Conservation (phyloP, 1,140 invertebrate genomes). For the Drosophila repletoides region DNA sequence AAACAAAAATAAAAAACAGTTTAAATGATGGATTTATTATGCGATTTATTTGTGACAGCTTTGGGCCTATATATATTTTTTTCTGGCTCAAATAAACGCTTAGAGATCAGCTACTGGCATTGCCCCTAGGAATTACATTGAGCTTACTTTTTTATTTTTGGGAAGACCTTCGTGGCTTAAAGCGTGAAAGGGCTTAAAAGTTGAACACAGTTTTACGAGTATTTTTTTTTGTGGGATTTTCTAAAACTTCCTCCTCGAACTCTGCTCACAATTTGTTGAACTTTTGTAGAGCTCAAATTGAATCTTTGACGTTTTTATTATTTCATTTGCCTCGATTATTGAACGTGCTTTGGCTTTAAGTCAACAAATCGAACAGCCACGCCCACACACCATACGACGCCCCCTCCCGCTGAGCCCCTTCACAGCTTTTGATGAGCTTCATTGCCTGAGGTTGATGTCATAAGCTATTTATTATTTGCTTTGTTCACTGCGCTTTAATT, state of each 20-base stretch:
- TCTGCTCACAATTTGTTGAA: slow-evolving; percentile 4
- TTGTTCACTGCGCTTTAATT: slow-evolving; percentile 48
- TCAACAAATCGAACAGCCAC: slow-evolving; percentile 31
- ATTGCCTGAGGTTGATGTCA: slow-evolving; percentile 47
- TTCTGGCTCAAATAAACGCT: slow-evolving; percentile 23
- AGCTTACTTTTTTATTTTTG: too few relatives aligned
- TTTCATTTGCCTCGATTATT: slow-evolving; percentile 1
- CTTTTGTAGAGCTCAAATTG: slow-evolving; percentile 29
- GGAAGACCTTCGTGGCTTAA: slow-evolving; percentile 37
- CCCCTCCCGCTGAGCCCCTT: neutral
- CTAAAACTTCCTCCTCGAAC: slow-evolving; percentile 21
- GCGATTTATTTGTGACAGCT: slow-evolving; percentile 3
- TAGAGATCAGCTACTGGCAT: slow-evolving; percentile 8
- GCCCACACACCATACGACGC: slow-evolving; percentile 2
- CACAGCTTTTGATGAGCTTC: slow-evolving; percentile 22
- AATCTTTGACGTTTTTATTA: slow-evolving; percentile 10
- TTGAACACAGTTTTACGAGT: slow-evolving; percentile 2
- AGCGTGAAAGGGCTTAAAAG: slow-evolving; percentile 45
- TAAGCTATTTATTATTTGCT: slow-evolving; percentile 45
- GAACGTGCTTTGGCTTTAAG: slow-evolving; percentile 31
- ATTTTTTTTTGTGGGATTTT: neutral
- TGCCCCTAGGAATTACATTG: slow-evolving; percentile 12
- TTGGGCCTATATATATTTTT: slow-evolving; percentile 11
- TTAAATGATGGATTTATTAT: slow-evolving; percentile 15
- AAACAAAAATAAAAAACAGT: slow-evolving; percentile 22